Evolutionary conservation across 2,113 vertebrate species (phyloP), one percentile per base, ranked within the genome.

Genomic region (Lamprotornis superbus): DNA sequence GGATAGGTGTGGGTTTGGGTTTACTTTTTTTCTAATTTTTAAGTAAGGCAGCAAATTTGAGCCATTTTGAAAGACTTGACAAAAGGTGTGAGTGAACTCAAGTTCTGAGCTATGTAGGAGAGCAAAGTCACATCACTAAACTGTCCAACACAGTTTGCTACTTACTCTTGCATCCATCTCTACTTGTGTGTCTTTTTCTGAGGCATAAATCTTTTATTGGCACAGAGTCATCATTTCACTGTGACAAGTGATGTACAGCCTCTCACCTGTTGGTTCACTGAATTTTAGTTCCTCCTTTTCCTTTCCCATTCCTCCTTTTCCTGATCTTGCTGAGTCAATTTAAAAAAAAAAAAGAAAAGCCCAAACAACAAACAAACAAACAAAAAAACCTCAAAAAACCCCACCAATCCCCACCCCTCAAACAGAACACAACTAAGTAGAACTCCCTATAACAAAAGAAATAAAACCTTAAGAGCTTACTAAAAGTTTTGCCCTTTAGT

Each of bases 341-440:
- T 74, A 75, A 37, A 57, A 42, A 9, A 15, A 53, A 53, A 28
- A 6, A 18, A 42, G 33, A 74, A 82, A 74, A 25, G 10, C 14
- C 27, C 12, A 50, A n/a, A 35, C 23, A 73, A 16, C 15, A 56
- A 25, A 7, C 16, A 76, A 53, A 83, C 23, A 57, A 73, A 20
- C 3, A 47, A 17, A 3, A 83, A 17, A 44, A 19, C 44, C 12
- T 16, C 27, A 49, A 78, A 61, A 44, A 15, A 0, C 0, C 5
- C 19, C 15, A 42, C 46, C 16, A 60, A 37, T 5, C 12, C 5
- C 3, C 2, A n/a, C 11, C 2, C 8, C 7, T 39, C 30, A 50
- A 78, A 65, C 18, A 56, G 61, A 83, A 39, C 20, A 28, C 5
- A 23, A 22, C n/a, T 14, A 80, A 60, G 10, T 18, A 47, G 40